Evolutionary conservation across 2,888 invertebrate genomes (phyloP).

Genomic region (Diaperis boleti): DNA sequence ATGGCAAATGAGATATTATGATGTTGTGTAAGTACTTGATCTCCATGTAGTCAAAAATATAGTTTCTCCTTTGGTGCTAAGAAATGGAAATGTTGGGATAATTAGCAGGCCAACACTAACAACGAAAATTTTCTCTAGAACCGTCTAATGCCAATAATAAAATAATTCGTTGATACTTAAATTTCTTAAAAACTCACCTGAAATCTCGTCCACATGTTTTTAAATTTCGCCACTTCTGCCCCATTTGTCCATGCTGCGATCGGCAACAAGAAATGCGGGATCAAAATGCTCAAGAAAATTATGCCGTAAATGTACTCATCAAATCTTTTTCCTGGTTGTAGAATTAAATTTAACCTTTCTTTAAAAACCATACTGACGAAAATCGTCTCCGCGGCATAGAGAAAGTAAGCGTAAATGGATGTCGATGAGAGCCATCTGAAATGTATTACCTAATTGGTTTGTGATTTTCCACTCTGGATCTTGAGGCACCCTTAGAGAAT

Average conservation of each 20-base stretch:
- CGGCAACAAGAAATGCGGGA: slow-evolving; percentile 78
- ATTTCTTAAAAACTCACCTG: slow-evolving; percentile 67
- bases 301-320: slow-evolving; percentile 82
- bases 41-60: no score
- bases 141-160: no score
- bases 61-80: no score
- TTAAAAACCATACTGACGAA: slow-evolving; percentile 63
- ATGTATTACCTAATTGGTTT: slow-evolving; percentile 28
- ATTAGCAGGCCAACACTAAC: no score
- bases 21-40: no score
- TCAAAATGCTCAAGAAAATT: slow-evolving; percentile 78
- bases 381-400: slow-evolving; percentile 73
- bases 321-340: slow-evolving; percentile 73
- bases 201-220: slow-evolving; percentile 84
- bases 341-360: slow-evolving; percentile 61
- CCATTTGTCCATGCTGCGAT: slow-evolving; percentile 80
- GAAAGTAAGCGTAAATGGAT: slow-evolving; percentile 75
- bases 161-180: no score
- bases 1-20: no score
- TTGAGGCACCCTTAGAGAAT: no score
- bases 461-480: no score
- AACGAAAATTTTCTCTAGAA: no score
- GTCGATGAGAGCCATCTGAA: slow-evolving; percentile 75
- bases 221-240: slow-evolving; percentile 78
- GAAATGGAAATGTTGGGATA: no score